Evolutionary conservation across 2,113 vertebrate species (phyloP).

Genomic region (Tringa solitaria): DNA sequence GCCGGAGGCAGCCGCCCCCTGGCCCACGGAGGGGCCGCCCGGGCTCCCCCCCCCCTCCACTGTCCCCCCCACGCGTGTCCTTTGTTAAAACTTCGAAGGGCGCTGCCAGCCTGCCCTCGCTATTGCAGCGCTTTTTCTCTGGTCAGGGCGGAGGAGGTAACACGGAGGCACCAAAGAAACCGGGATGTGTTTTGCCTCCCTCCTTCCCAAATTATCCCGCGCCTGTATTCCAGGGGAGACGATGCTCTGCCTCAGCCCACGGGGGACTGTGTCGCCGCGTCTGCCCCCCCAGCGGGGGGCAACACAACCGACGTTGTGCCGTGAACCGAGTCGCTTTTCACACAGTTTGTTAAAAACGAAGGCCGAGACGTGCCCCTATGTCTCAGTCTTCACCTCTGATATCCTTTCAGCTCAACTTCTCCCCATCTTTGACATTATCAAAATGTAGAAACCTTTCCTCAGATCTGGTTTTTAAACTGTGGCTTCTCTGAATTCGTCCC

Average conservation of each 20-base stretch:
- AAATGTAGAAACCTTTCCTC: neutral
- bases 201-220: neutral
- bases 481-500: neutral
- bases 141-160: neutral
- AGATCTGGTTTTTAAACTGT: neutral
- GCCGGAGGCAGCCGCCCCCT: neutral
- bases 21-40: neutral
- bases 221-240: neutral
- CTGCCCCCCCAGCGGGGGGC: neutral
- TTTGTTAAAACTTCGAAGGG: neutral
- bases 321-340: neutral
- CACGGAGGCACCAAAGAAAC: slow-evolving; percentile 3
- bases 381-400: neutral
- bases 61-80: neutral
- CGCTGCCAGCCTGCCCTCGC: neutral
- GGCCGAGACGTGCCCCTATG: neutral
- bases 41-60: neutral
- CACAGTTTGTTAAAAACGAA: neutral
- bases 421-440: neutral
- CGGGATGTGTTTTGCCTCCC: neutral
- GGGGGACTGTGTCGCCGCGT: neutral
- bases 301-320: neutral
- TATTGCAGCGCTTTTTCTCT: neutral
- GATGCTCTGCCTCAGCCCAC: neutral
- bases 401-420: neutral